Base-by-base conservation (phyloP, 2,888 invertebrate species). In the Diloba caeruleocephala region DNA sequence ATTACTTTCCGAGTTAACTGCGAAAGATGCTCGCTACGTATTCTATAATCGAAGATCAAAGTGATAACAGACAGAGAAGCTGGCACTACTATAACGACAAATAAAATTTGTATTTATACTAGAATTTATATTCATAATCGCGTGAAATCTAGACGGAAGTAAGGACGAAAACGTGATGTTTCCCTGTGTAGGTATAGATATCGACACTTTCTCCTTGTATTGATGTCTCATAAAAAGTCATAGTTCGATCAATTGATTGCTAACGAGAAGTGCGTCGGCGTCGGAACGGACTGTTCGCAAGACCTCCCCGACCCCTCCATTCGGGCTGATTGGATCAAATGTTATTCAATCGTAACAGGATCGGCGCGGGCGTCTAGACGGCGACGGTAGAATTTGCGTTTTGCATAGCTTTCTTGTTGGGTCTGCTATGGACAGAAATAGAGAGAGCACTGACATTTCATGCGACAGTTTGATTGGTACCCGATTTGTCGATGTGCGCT, bases 241-340 rank as follows among this genome's bases (percentile, higher is more conserved):
- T 71, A 70, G 74, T 76, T 62, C 76, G 63, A 78, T 84, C 82
- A 87, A 89, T 90, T 90, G 88, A 82, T 81, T 66, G 74, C 63
- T 69, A 75, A 71, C 76, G 76, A 82, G 74, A 74, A 73, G 67
- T 69, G 74, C 68, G 62, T 69, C 71, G 77, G 67, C 74, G 73
- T 59, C 74, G 55, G 7, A 43, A n/a, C 48, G 66, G 76, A 74
- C 75, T 76, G 78, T 81, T 84, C 83, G 76, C 84, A 81, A 85
- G 89, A 91, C 92, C 90, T 82, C 74, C 71, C 63, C 85, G 90
- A 90, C 89, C 91, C 85, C 81, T 84, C 79, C 76, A 85, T 88
- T 88, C 82, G 83, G 85, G 73, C 86, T 92, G 92, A 92, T 92
- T 92, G 91, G 92, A 91, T 92, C 90, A 90, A 92, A 88, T 90